phyloP scores from a whole-genome alignment of 2,888 invertebrate genomes.

The Pammene fasciana region DNA sequence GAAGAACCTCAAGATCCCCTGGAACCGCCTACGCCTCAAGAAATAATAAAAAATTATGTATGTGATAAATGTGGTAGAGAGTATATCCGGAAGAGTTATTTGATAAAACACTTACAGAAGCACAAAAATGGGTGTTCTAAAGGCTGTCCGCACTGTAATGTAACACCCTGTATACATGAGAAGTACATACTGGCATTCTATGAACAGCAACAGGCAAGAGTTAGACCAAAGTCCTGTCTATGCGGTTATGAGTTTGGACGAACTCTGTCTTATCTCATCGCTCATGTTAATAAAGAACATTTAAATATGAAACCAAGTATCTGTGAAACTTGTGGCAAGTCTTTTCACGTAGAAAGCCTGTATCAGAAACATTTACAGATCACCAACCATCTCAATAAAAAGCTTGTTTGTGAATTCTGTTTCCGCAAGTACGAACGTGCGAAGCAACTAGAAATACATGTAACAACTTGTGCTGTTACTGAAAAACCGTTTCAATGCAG shows the following conservation, averaged over 20 bases:
- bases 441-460: constrained; percentile 15
- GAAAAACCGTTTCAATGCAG: constrained; percentile 15
- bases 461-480: constrained; percentile 4
- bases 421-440: constrained; percentile 6
- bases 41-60: neutral
- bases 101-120: constrained; percentile 24
- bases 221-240: constrained; percentile 10
- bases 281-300: constrained; percentile 35
- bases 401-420: constrained; percentile 18
- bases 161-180: constrained; percentile 29
- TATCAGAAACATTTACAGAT: constrained; percentile 24
- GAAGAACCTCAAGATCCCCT: no score
- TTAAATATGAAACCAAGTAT: constrained; percentile 18
- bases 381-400: constrained; percentile 12
- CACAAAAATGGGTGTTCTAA: neutral
- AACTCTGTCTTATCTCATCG: constrained; percentile 9
- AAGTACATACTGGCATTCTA: constrained; percentile 9
- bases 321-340: constrained; percentile 25
- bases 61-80: constrained; percentile 29
- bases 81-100: neutral
- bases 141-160: constrained; percentile 18
- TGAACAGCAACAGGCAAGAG: neutral
- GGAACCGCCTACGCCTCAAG: no score
- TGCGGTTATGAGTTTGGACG: constrained; percentile 7
- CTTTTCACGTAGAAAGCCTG: constrained; percentile 14